Evolutionary conservation across 2,888 invertebrate species (phyloP).

Genomic region (Ormia ochracea): DNA sequence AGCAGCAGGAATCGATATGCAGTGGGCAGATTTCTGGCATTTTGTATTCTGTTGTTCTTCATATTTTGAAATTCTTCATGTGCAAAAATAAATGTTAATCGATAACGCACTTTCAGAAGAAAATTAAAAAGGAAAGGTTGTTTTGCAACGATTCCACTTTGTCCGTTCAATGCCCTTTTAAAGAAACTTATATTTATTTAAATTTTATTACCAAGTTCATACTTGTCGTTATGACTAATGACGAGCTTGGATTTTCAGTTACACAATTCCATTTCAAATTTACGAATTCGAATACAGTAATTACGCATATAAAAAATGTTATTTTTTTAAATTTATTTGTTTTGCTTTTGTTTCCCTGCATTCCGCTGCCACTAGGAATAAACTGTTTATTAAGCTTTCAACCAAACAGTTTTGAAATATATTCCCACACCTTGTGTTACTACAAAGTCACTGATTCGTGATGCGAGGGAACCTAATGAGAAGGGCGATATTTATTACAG

Average conservation of each 20-base stretch:
- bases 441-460: no score
- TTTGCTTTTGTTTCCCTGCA: no score
- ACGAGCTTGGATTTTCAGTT: neutral
- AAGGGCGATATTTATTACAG: no score
- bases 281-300: no score
- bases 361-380: no score
- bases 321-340: no score
- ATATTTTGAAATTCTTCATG: neutral
- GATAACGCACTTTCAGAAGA: constrained; percentile 25
- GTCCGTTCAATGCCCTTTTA: constrained; percentile 41
- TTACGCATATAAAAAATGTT: no score
- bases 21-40: constrained; percentile 36
- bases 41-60: neutral
- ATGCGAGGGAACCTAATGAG: no score
- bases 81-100: constrained; percentile 8
- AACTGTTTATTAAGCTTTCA: no score
- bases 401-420: no score
- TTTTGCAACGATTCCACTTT: constrained; percentile 1
- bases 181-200: neutral
- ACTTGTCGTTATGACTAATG: neutral
- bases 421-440: no score
- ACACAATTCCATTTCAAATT: no score
- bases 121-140: constrained; percentile 33
- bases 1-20: constrained; percentile 22
- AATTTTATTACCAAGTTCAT: neutral